Base-by-base conservation (phyloP, 1,140 invertebrate species). In the Odontomachus brunneus region DNA sequence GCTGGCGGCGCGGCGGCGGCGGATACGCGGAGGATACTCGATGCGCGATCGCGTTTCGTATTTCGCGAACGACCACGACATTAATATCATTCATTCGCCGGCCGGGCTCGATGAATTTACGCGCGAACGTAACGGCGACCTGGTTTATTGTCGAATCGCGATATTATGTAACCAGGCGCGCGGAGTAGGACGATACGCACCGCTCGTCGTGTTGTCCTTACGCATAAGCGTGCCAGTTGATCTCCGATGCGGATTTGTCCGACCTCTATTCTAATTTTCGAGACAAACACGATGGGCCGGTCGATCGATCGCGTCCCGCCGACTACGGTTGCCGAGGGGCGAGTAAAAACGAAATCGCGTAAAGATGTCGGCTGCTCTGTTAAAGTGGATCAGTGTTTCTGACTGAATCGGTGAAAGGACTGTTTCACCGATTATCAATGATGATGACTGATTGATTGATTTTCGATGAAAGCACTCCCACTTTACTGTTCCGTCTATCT, bases 61-160 rank as follows among this genome's bases (percentile, higher is more conserved):
- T 89, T 89, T 88, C 82, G 67, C 86, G 84, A 88, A 80, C 73
- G 75, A 82, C 84, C 85, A 88, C 78, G 84, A 89, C 90, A 91
- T 91, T 90, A 90, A 90, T 88, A 89, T 90, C 84, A 82, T 85
- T 83, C n/a, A 49, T 51, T 19, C 49, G 53, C 82, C 66, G 63
- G 71, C 22, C 33, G 65, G 66, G 75, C 69, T 57, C 75, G 53
- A 81, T 85, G 82, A 89, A 89, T 90, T 88, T 83, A 84, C 83
- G 80, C 83, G 66, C 74, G 60, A 59, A 53, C 59, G 66, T 48
- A 19, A 62, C 63, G 62, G 71, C 49, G 4, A 59, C 44, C 44
- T 26, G 12, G 2, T 3, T 29, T 49, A 86, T 84, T 65, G 83
- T 88, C 72, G 81, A 74, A 60, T 62, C 74, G 76, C 73, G 82